A percentile compares a stretch with the other conserved stretches of the same genome.
Conservation (phyloP, 2,888 invertebrate genomes). For the Scrobipalpa costella region DNA sequence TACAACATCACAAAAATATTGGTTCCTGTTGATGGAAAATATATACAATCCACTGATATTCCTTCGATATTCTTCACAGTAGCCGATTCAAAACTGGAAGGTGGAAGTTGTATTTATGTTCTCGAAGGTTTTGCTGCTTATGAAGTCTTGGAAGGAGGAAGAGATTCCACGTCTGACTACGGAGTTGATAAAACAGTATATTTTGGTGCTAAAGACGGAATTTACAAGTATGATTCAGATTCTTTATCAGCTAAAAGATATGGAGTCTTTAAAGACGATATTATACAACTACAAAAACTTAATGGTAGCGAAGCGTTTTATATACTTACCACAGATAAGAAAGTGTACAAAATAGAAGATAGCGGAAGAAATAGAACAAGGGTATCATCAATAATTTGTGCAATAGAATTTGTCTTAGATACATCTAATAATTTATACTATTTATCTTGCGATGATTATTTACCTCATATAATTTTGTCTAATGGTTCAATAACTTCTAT, state of each 20-base stretch:
- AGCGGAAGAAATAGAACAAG: slow-evolving; percentile 53
- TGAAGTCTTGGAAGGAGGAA: slow-evolving; percentile 62
- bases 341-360: slow-evolving; percentile 54
- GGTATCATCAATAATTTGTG: slow-evolving; percentile 49
- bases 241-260: slow-evolving; percentile 58
- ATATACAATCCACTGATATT: slow-evolving; percentile 50
- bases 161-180: slow-evolving; percentile 62
- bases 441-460: slow-evolving; percentile 50
- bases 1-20: slow-evolving; percentile 59
- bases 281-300: slow-evolving; percentile 63
- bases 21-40: slow-evolving; percentile 54
- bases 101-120: slow-evolving; percentile 63
- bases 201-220: slow-evolving; percentile 58
- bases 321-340: slow-evolving; percentile 48
- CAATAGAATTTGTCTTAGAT: slow-evolving; percentile 63
- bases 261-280: slow-evolving; percentile 57
- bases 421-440: slow-evolving; percentile 64
- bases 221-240: slow-evolving; percentile 56
- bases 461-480: slow-evolving; percentile 50
- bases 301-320: slow-evolving; percentile 57
- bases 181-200: slow-evolving; percentile 50
- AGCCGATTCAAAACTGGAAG: slow-evolving; percentile 52
- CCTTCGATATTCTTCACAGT: slow-evolving; percentile 65
- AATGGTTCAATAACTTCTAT: slow-evolving; percentile 37
- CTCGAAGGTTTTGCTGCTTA: slow-evolving; percentile 64